Conservation (phyloP, 2,113 vertebrate species). For the Rhegmatorhina hoffmannsi region DNA sequence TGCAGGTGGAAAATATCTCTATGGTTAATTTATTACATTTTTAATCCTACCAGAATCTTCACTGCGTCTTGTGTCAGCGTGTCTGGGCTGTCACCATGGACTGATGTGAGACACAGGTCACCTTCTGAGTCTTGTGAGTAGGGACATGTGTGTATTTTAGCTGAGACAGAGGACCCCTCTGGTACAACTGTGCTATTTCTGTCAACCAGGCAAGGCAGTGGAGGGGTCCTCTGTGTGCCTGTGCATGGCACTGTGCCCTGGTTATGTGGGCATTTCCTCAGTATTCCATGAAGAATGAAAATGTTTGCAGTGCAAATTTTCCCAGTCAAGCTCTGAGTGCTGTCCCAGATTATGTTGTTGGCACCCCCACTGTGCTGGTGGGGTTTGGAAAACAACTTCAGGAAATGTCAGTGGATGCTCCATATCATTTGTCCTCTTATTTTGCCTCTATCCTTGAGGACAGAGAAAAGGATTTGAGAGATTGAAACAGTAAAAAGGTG, state of each 20-base stretch:
- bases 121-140: neutral
- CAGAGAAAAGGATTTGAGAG: neutral
- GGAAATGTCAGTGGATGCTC: neutral
- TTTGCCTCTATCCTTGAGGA: neutral
- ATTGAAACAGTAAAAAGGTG: neutral
- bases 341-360: neutral
- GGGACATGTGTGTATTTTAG: neutral
- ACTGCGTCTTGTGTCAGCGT: neutral
- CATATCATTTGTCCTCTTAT: neutral
- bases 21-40: neutral
- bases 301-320: neutral
- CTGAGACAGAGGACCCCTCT: neutral
- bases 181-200: neutral
- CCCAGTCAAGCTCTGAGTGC: neutral
- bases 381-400: neutral
- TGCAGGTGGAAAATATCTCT: neutral
- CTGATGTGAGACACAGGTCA: neutral
- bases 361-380: no score
- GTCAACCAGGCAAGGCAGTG: neutral
- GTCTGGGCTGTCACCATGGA: neutral
- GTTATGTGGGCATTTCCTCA: accelerated
- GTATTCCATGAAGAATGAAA: neutral
- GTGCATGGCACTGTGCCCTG: neutral
- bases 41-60: neutral
- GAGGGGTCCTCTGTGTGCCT: neutral